Evolutionary conservation across 37 sponge, comb jelly and placozoan genomes (phyloP).

Genomic region (Ianthella basta): DNA sequence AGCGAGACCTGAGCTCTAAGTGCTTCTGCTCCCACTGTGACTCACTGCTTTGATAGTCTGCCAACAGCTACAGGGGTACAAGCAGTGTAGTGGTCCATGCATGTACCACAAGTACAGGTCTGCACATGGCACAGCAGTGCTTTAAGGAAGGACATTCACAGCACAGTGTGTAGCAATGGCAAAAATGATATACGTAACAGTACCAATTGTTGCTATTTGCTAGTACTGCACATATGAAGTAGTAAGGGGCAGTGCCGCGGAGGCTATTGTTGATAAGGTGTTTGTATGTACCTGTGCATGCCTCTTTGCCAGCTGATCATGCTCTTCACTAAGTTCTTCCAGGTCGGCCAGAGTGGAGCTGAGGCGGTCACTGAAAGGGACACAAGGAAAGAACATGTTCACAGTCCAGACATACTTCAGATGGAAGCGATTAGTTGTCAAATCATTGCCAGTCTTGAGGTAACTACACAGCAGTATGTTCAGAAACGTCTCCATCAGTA

Average conservation of each 20-base stretch:
- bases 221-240: no score
- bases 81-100: no score
- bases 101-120: no score
- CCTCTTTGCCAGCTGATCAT: constrained; percentile 45
- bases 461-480: no score
- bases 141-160: no score
- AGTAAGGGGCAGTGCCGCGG: no score
- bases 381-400: background rate
- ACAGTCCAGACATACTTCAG: background rate
- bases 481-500: no score
- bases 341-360: constrained; percentile 50
- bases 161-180: no score
- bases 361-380: constrained; percentile 42
- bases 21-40: constrained; percentile 22
- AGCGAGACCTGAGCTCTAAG: constrained; percentile 31
- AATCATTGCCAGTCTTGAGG: background rate
- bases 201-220: no score
- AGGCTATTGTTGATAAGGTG: no score
- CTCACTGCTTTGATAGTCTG: constrained; percentile 28
- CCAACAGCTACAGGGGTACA: constrained; percentile 30
- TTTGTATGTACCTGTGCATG: constrained; percentile 47
- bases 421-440: background rate
- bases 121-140: no score
- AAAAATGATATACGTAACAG: no score
- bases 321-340: constrained; percentile 64